Base-by-base conservation (phyloP, 2,888 invertebrate species). In the Ormyrus thymus region DNA sequence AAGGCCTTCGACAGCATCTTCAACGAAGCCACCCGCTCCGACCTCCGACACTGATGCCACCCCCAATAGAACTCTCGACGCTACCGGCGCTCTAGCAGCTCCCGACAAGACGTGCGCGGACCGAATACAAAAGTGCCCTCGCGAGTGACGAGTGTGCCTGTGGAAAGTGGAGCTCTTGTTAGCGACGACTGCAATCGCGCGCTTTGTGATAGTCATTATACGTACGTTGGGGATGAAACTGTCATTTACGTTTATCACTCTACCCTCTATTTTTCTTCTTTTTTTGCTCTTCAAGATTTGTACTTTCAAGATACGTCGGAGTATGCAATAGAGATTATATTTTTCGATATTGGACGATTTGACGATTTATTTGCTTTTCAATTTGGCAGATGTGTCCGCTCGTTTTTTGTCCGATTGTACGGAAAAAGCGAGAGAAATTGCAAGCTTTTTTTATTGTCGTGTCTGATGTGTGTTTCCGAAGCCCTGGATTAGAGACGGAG, bases 1-100 rank as follows among this genome's bases (percentile, higher is more conserved):
- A 94, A 94, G 91, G 96, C 96, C 84, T 97, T 97, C 92, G 97
- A 97, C 90, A 94, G 95, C 90, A 93, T 97, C 86, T 95, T 97
- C 92, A 91, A 90, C 82, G 90, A 91, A 84, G 87, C 90, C 50
- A 90, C 89, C 29, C 83, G 84, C 46, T 50, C 85, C 73, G 86
- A 86, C 81, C 66, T 81, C 64, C 76, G 79, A 73, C 75, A 76
- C 64, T 82, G 80, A 82, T 79, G 73, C 66, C 58, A 7, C 9
- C 10, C 8, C 7, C 50, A n/a, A 71, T n/a, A 29, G 29, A 66
- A 77, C 51, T 11, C 29, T 51, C 7, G n/a, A 68, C 3, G 59
- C 9, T 10, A 68, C 8, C 1, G 59, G 45, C 66, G 51, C 66
- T 15, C n/a, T 29, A 13, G 50, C 58, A 13, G 51, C 59, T 74